These are phyloP conservation scores for Dynastes hyllus DNA, from an alignment of 2,888 invertebrate species.

Conservation along the genomic window DNA sequence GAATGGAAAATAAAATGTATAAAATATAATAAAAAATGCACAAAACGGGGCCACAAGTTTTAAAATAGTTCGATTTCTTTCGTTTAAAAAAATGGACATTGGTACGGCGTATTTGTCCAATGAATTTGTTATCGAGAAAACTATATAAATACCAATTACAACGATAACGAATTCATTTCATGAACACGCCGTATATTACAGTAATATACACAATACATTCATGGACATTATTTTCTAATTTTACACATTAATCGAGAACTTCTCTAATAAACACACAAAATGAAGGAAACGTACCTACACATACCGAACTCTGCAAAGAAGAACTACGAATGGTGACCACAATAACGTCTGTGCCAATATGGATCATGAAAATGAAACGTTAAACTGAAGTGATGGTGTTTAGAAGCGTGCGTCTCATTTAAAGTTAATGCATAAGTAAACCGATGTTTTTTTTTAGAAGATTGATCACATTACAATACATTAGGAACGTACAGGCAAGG, in stretches of 20 bases:
- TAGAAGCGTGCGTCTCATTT: not conserved
- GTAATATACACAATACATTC: not conserved
- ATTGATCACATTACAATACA: slow-evolving; percentile 9
- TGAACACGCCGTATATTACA: not conserved
- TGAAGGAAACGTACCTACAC: slow-evolving; percentile 20
- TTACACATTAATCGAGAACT: slow-evolving; percentile 32
- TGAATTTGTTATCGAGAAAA: not conserved
- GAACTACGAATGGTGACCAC: slow-evolving; percentile 45
- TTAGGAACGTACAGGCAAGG: slow-evolving; percentile 16
- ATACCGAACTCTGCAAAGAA: not conserved
- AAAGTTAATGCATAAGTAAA: not conserved
- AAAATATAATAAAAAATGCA: slow-evolving; percentile 34
- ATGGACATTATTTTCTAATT: slow-evolving; percentile 41
- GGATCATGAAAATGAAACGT: slow-evolving; percentile 21
- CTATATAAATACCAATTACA: not conserved
- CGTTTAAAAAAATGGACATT: slow-evolving; percentile 1
- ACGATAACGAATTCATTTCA: not conserved
- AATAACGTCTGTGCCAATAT: slow-evolving; percentile 50
- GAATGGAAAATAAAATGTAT: not conserved
- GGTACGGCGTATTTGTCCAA: slow-evolving; percentile 18
- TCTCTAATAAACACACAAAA: slow-evolving; percentile 13
- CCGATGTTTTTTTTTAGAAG: not conserved
- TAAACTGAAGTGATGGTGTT: slow-evolving; percentile 32
- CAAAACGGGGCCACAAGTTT: slow-evolving; percentile 49
- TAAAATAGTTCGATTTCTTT: slow-evolving; percentile 17